Conservation (phyloP, 2,888 invertebrate species). For the Tetanocera ferruginea region DNA sequence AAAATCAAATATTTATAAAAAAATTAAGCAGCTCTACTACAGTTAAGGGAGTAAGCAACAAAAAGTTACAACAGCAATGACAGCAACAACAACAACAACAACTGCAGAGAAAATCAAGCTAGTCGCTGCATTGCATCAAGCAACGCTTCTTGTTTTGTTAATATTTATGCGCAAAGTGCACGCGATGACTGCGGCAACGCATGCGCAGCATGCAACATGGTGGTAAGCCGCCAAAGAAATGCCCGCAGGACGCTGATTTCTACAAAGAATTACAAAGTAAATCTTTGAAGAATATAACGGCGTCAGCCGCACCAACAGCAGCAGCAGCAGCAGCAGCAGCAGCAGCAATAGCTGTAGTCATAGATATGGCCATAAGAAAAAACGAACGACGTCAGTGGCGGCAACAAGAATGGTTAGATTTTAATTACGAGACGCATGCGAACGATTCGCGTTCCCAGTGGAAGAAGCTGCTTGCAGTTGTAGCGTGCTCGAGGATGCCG, state of each 20-base stretch:
- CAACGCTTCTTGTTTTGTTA: constrained; percentile 41
- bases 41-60: constrained; percentile 22
- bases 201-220: not conserved
- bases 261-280: not conserved
- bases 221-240: constrained; percentile 30
- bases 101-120: constrained; percentile 25
- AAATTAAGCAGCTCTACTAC: not conserved
- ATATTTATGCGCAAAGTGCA: constrained; percentile 47
- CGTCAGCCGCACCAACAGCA: not conserved
- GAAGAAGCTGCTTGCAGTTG: not conserved
- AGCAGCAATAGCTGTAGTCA: not conserved
- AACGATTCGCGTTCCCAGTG: not conserved
- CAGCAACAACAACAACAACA: constrained; percentile 22
- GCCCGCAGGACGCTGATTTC: constrained; percentile 11
- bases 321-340: not conserved
- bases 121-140: not conserved
- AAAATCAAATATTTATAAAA: not conserved
- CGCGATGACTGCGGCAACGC: constrained; percentile 8
- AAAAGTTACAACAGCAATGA: constrained; percentile 24
- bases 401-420: not conserved
- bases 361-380: no score
- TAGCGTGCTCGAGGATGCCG: not conserved
- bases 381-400: not conserved
- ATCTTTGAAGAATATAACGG: constrained; percentile 11
- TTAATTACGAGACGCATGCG: constrained; percentile 26